These are phyloP conservation scores for Panagrolaimus sp. DNA, from an alignment of 1,140 invertebrate species.

Conservation along the genomic window DNA sequence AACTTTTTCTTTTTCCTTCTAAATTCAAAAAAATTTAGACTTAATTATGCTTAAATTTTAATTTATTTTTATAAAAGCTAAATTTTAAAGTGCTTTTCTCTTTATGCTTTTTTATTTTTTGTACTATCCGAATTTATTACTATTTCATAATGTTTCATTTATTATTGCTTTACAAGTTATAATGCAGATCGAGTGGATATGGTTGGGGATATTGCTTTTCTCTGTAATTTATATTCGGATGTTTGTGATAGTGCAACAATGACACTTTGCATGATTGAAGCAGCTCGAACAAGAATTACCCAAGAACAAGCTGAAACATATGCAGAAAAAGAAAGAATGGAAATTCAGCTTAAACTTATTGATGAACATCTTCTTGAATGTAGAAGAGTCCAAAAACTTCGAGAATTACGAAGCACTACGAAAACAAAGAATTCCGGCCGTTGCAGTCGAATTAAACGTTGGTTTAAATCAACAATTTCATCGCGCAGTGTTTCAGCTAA, in stretches of 20 bases:
- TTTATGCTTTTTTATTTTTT: too few relatives aligned
- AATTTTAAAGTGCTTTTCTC: too few relatives aligned
- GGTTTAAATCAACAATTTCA: constrained; percentile 4
- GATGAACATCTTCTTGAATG: constrained; percentile 31
- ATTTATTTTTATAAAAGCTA: too few relatives aligned
- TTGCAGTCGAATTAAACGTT: constrained; percentile 8
- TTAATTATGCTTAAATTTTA: too few relatives aligned
- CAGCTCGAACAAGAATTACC: constrained; percentile 22
- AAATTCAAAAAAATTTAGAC: too few relatives aligned
- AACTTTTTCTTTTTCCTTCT: too few relatives aligned
- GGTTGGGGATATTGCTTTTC: constrained; percentile 22
- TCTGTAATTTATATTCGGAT: constrained; percentile 33
- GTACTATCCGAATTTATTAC: too few relatives aligned
- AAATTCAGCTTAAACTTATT: constrained; percentile 23
- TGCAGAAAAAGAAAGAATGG: constrained; percentile 12
- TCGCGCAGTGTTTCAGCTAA: not conserved
- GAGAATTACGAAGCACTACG: constrained; percentile 18
- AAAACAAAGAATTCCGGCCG: not conserved
- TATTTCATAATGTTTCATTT: too few relatives aligned
- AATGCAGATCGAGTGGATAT: constrained; percentile 28
- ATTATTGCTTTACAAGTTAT: constrained; percentile 29
- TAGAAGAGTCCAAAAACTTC: constrained; percentile 31
- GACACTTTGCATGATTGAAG: constrained; percentile 31
- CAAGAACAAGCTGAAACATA: constrained; percentile 9
- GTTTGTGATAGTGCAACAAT: constrained; percentile 32